Conservation (phyloP, 2,888 invertebrate genomes). For the Nomada fucata region DNA sequence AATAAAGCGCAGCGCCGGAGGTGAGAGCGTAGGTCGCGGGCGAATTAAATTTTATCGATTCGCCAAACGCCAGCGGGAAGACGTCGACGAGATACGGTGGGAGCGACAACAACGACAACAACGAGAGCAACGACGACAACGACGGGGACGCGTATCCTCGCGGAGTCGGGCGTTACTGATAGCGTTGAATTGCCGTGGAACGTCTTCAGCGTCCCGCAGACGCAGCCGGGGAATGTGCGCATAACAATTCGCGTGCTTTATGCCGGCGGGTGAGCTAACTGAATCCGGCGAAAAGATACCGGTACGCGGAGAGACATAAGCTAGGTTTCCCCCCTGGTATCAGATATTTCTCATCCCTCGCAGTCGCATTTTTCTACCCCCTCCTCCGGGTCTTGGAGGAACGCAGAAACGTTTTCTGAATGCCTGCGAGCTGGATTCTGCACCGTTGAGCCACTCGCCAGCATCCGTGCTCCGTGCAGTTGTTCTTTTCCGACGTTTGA, state of each 20-base stretch:
- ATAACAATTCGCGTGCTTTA: conserved; percentile 67
- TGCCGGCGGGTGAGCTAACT: conserved; percentile 40
- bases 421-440: conserved; percentile 22
- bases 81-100: conserved; percentile 19
- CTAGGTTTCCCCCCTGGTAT: conserved; percentile 46
- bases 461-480: not conserved
- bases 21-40: conserved; percentile 24
- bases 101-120: conserved; percentile 17
- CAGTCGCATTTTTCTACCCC: conserved; percentile 39
- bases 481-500: conserved; percentile 28
- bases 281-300: conserved; percentile 58
- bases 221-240: conserved; percentile 49
- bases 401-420: conserved; percentile 35
- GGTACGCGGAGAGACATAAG: conserved; percentile 40
- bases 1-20: conserved; percentile 24
- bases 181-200: conserved; percentile 61
- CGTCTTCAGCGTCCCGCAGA: conserved; percentile 54
- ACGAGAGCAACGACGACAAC: conserved; percentile 1
- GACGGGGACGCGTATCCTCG: conserved; percentile 43
- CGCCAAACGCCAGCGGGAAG: conserved; percentile 48
- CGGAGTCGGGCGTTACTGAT: conserved; percentile 63
- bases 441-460: not conserved
- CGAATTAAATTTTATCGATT: conserved; percentile 65
- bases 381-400: not conserved
- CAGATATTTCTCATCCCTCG: conserved; percentile 56